Evolutionary conservation across 2,797 vertebrate genomes (phyloP).

Genomic region (Nasua narica): DNA sequence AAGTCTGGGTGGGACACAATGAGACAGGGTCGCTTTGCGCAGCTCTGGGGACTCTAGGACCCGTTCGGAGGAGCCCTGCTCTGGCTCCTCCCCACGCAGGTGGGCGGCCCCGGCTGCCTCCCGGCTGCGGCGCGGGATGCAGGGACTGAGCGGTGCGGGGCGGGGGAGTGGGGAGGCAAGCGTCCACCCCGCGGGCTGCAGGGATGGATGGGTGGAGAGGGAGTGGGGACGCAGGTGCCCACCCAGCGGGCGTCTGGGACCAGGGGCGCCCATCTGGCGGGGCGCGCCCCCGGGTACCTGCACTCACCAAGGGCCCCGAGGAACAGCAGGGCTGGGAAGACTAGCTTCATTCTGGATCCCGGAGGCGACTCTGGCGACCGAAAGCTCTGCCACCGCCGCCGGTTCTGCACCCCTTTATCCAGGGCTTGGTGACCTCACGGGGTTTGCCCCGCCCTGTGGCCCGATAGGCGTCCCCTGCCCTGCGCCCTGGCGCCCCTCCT

Average conservation of each 20-base stretch:
- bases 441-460: constrained; percentile 36
- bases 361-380: neutral
- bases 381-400: neutral
- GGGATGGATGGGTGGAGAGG: too few species aligned
- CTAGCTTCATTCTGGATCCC: constrained; percentile 44
- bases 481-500: too few species aligned
- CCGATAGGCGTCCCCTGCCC: neutral
- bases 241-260: accelerated
- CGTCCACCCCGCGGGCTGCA: neutral
- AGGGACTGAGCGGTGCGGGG: neutral
- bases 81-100: neutral
- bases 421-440: neutral
- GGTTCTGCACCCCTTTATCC: constrained; percentile 43
- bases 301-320: constrained; percentile 64
- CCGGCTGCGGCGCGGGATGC: neutral
- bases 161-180: neutral
- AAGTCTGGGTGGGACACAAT: neutral
- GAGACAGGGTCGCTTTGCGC: too few species aligned
- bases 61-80: neutral
- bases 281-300: neutral
- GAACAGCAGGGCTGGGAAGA: neutral
- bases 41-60: accelerated
- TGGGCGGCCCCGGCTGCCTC: neutral
- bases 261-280: neutral
- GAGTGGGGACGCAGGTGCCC: neutral